A percentile compares a stretch with the other conserved stretches of the same genome.
phyloP scores from a whole-genome alignment of 2,113 vertebrate genomes.

The rat (Rattus norvegicus) region DNA sequence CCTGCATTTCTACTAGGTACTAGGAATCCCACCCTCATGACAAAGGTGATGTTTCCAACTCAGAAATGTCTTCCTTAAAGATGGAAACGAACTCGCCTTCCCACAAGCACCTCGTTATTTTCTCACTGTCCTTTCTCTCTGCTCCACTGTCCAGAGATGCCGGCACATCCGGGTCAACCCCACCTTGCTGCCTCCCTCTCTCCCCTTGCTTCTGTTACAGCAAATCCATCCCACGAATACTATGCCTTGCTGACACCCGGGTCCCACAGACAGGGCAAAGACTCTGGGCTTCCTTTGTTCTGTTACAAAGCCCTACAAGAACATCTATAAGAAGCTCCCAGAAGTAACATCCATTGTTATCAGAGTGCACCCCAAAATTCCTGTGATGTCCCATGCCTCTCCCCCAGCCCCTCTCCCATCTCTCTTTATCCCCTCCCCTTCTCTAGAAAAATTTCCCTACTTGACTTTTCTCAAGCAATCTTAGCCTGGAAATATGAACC shows the following conservation, averaged over 20 bases:
- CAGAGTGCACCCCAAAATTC: neutral
- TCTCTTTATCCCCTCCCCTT: neutral
- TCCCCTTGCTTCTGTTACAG: neutral
- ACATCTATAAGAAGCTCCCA: neutral
- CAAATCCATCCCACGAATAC: neutral
- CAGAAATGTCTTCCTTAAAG: neutral
- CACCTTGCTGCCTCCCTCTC: too few relatives aligned
- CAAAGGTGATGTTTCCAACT: neutral
- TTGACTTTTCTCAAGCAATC: neutral
- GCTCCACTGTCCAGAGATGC: neutral
- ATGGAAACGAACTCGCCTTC: neutral
- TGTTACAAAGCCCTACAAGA: neutral
- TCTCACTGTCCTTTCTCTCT: neutral
- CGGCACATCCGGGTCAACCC: rapidly evolving
- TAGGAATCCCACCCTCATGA: neutral
- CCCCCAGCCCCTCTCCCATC: too few relatives aligned
- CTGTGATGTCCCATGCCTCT: neutral
- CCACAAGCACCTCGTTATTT: neutral
- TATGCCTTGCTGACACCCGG: neutral
- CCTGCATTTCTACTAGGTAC: neutral
- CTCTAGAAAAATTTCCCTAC: neutral
- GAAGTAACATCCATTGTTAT: neutral
- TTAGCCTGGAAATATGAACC: neutral
- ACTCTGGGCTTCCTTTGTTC: neutral
- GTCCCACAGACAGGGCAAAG: neutral